These are phyloP conservation scores for Phataginus tricuspis DNA, from an alignment of 2,797 vertebrate genomes.

Conservation along the genomic window DNA sequence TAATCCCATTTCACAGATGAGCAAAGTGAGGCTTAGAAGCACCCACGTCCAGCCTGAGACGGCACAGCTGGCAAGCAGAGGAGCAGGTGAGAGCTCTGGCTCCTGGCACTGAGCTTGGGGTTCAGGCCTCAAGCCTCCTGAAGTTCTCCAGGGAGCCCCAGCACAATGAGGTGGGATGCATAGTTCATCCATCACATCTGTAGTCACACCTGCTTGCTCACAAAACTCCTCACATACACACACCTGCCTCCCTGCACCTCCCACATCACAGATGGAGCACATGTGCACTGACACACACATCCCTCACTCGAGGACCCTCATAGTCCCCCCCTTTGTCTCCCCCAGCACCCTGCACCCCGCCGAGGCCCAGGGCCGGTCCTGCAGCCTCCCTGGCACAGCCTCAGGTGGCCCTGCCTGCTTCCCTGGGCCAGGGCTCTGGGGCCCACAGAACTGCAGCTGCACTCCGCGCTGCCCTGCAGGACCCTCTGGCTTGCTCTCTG, in stretches of 20 bases:
- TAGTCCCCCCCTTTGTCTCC: neutral
- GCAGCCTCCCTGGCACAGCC: neutral
- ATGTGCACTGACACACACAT: fast-evolving
- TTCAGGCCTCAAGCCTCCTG: neutral
- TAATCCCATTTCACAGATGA: neutral
- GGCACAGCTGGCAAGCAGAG: no score
- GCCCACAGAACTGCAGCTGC: neutral
- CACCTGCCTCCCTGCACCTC: neutral
- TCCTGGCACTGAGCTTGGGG: neutral
- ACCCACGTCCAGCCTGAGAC: neutral
- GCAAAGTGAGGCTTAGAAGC: neutral
- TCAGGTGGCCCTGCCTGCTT: neutral
- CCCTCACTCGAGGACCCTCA: neutral
- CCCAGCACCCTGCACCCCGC: neutral
- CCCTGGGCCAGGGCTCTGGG: neutral
- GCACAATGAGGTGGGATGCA: neutral
- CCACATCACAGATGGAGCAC: neutral
- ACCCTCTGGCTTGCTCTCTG: neutral
- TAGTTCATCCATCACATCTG: neutral
- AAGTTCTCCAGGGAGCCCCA: neutral
- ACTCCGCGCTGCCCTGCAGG: neutral
- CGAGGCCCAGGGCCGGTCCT: neutral
- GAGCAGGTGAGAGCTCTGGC: neutral
- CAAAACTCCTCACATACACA: neutral
- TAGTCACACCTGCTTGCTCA: neutral